Percentiles rank a stretch among this genome's conserved stretches.
Conservation (phyloP, 2,113 vertebrate species). For the human (Homo sapiens) region GRCh38 chr6:52646501-52647000, state of each 20-base stretch:
- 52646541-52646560: background rate
- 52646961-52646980: background rate
- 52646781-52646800: accelerated
- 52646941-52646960: background rate
- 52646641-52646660: background rate
- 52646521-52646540: background rate
- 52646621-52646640: background rate
- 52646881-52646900: background rate
- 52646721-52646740: background rate
- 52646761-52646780: too few relatives aligned
- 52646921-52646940: accelerated
- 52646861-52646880: background rate
- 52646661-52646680: background rate
- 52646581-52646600: background rate
- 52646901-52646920: background rate
- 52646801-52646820: background rate
- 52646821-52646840: background rate
- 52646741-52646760: background rate
- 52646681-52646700: background rate
- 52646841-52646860: background rate
- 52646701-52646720: background rate
- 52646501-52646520: background rate
- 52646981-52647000: background rate
- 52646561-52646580: background rate
- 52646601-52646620: background rate